Evolutionary conservation across 2,797 vertebrate species (phyloP), one percentile per base, ranked within the genome.

Genomic region (Schizopygopsis pylzovi): DNA sequence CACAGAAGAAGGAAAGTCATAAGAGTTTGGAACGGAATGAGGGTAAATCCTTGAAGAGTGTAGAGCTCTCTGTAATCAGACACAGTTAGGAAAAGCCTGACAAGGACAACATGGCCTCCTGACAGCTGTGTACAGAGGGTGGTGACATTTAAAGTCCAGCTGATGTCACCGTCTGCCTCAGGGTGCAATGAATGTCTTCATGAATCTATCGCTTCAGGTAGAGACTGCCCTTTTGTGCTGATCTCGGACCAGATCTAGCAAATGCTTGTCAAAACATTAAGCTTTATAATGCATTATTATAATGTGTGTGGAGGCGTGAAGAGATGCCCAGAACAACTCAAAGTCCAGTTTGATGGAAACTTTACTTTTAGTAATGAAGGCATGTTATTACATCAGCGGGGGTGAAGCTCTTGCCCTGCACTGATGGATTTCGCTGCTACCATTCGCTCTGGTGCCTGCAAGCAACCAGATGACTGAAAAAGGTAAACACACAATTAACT

Each of bases 71-170:
- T 80, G 4, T 28, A 45, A 65, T 56, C 0, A 25, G 67, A 71
- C n/a, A 73, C 11, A 9, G 81, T 37, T 39, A 73, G 52, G 16
- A 73, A 72, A 61, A 82, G 54, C 39, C 39, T 0, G 25, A 4
- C 12, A 4, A n/a, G 56, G 56, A 75, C 41, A 56, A 41, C 56
- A 39, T 71, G 20, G 81, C 28, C 41, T 75, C 56, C 81, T 37
- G 71, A 76, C 82, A 83, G 82, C 72, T 83, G 71, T 37, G 20
- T 65, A 33, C 59, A 77, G 72, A 33, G 43, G 72, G 56, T 83
- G 82, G 43, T 83, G 82, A 83, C 82, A 83, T 83, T 83, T 83
- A 83, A 76, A 76, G 72, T 75, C 67, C 59, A 81, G 54, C 49
- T 80, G 67, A 72, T 85, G 54, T 85, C 41, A 63, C 41, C 15